Evolutionary conservation across 2,888 invertebrate genomes (phyloP), one percentile per base, ranked within the genome.

Genomic region (Epicampocera succincta): DNA sequence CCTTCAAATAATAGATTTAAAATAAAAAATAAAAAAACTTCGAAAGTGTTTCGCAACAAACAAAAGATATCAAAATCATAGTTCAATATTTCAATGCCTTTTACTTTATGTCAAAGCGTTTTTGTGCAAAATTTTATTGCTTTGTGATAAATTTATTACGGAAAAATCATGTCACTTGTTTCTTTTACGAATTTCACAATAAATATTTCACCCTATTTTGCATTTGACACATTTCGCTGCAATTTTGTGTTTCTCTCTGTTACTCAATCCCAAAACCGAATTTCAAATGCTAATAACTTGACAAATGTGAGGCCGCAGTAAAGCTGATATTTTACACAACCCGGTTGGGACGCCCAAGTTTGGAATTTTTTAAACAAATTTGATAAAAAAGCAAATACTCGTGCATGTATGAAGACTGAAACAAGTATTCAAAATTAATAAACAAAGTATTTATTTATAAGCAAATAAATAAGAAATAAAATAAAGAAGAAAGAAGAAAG

Each of bases 211-310:
- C 11, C 11, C 54, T 11, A 15, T 33, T 33, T 56, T 33, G 12
- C 33, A 56, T 56, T 33, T 38, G 54, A 56, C 54, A 33, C 3
- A 33, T 6, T 17, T 56, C 13, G 12, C 12, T 38, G 2, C 4
- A 15, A 17, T 15, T 44, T 44, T 52, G 8, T 9, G 5, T 40
- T n/a, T 13, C 9, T n/a, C 40, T 38, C 33, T 13, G 19, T 65
- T 50, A 40, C 8, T 63, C 21, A 19, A 13, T 52, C n/a, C n/a
- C n/a, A n/a, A n/a, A 66, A 60, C 58, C 40, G 44, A 68, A 68
- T 48, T 68, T 75, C 8, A 44, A 75, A 75, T 75, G 40, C 68
- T 42, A 75, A 75, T 75, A 44, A 33, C 38, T 52, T 68, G 60
- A 66, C 33, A 33, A 33, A 33, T 33, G 29, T 75, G 25, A 40